These are phyloP conservation scores for Oncorhynchus mykiss DNA, from an alignment of 2,113 vertebrate genomes.

Conservation along the genomic window DNA sequence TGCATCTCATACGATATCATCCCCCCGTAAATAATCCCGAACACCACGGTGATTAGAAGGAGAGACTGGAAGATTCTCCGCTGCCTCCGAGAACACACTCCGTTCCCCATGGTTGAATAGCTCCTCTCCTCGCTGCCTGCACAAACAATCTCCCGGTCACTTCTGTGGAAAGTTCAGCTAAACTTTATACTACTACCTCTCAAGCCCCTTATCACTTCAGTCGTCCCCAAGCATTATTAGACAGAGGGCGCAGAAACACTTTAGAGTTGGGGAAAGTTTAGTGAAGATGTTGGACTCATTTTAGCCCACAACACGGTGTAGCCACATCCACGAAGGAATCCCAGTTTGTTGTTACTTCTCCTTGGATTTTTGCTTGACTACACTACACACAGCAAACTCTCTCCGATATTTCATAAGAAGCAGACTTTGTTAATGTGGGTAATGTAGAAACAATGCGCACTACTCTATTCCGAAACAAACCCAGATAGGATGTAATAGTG, in stretches of 20 bases:
- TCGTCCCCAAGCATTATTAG: slow-evolving; percentile 45
- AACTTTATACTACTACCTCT: background rate
- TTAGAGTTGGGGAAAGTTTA: background rate
- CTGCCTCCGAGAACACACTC: slow-evolving; percentile 94
- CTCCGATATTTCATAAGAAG: background rate
- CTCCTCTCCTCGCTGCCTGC: slow-evolving; percentile 45
- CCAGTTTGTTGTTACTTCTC: slow-evolving; percentile 32
- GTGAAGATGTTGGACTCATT: slow-evolving; percentile 27
- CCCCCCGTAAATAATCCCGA: slow-evolving; percentile 88
- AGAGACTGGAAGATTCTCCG: slow-evolving; percentile 92
- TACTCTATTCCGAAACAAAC: too few species aligned
- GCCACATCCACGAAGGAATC: slow-evolving; percentile 13
- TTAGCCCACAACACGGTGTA: background rate
- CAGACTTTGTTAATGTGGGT: background rate
- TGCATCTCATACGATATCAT: slow-evolving; percentile 93
- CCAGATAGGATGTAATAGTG: background rate
- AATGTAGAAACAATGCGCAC: background rate
- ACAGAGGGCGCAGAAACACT: background rate
- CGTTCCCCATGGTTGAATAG: slow-evolving; percentile 86
- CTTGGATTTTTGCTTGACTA: slow-evolving; percentile 37
- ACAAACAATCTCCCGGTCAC: slow-evolving; percentile 42
- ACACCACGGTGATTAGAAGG: slow-evolving; percentile 84
- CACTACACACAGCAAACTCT: slow-evolving; percentile 19
- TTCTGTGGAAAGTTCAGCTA: slow-evolving; percentile 58
- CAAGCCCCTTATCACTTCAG: slow-evolving; percentile 7